Percentiles rank a stretch among this genome's conserved stretches.
Evolutionary conservation across 2,888 invertebrate species (phyloP).

Genomic region (Cerceris ruficornis): DNA sequence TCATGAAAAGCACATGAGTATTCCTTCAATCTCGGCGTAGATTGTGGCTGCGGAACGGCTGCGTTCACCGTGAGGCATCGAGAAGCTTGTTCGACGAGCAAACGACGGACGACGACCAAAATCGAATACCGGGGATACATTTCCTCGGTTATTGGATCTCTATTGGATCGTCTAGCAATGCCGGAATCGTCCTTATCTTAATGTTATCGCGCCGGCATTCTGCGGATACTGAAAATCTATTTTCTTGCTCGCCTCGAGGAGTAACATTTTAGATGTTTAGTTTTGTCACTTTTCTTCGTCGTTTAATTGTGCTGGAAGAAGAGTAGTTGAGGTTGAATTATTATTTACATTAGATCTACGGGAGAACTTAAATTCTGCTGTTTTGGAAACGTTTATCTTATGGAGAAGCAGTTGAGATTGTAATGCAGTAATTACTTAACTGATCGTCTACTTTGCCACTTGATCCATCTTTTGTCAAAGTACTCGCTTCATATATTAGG

Average conservation of each 20-base stretch:
- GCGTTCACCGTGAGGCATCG: slow-evolving; percentile 30
- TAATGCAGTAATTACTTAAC: no score
- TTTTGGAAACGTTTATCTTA: no score
- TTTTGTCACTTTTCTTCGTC: background rate
- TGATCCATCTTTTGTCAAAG: no score
- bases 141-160: slow-evolving; percentile 64
- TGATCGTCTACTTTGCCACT: no score
- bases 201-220: slow-evolving; percentile 27
- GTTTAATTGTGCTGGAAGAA: background rate
- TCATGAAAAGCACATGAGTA: slow-evolving; percentile 66
- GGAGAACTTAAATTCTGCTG: no score
- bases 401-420: no score
- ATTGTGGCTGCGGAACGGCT: slow-evolving; percentile 33
- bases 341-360: no score
- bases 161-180: slow-evolving; percentile 60
- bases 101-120: slow-evolving; percentile 26
- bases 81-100: slow-evolving; percentile 32
- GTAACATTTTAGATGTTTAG: slow-evolving; percentile 23
- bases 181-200: slow-evolving; percentile 41
- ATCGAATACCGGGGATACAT: slow-evolving; percentile 56
- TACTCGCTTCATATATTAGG: no score
- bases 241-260: slow-evolving; percentile 6
- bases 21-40: slow-evolving; percentile 55
- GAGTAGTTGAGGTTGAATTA: no score
- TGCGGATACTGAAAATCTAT: slow-evolving; percentile 31